Evolutionary conservation across 2,888 invertebrate genomes (phyloP).

Genomic region (Archaeoteleia sp.): DNA sequence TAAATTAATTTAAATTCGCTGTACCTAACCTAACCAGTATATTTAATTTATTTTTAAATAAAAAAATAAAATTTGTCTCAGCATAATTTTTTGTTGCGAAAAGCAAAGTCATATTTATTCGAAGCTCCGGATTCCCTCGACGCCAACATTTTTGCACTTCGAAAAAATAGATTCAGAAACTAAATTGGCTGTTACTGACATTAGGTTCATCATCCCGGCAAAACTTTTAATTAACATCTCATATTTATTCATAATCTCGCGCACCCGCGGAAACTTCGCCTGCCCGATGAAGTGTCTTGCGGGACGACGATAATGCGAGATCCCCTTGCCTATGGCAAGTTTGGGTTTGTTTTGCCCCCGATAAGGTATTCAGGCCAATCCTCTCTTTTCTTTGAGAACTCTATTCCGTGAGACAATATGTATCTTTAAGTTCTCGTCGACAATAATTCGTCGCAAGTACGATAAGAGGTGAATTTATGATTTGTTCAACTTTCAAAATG

Average conservation of each 20-base stretch:
- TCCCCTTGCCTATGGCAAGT: conserved; percentile 46
- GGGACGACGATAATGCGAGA: conserved; percentile 49
- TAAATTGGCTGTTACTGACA: conserved; percentile 35
- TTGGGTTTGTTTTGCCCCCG: conserved; percentile 46
- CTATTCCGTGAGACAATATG: conserved; percentile 46
- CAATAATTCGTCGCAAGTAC: conserved; percentile 36
- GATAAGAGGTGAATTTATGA: conserved; percentile 13
- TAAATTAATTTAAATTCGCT: too few relatives aligned
- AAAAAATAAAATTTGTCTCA: too few relatives aligned
- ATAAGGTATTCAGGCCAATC: conserved; percentile 51
- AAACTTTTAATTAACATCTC: conserved; percentile 57
- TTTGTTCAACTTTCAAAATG: background rate
- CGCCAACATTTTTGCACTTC: conserved; percentile 1
- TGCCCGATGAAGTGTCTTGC: conserved; percentile 40
- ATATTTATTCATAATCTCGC: conserved; percentile 59
- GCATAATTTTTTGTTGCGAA: too few relatives aligned
- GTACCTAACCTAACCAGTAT: too few relatives aligned
- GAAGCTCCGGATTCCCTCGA: background rate
- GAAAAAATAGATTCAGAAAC: conserved; percentile 22
- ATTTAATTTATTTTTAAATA: too few relatives aligned
- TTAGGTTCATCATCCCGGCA: conserved; percentile 31
- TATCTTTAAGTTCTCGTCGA: conserved; percentile 44
- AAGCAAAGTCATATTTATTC: background rate
- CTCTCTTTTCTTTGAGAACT: conserved; percentile 48
- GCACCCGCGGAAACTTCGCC: conserved; percentile 37